These are phyloP conservation scores for Peromyscus nudipes DNA, from an alignment of 2,797 vertebrate genomes.

Conservation along the genomic window DNA sequence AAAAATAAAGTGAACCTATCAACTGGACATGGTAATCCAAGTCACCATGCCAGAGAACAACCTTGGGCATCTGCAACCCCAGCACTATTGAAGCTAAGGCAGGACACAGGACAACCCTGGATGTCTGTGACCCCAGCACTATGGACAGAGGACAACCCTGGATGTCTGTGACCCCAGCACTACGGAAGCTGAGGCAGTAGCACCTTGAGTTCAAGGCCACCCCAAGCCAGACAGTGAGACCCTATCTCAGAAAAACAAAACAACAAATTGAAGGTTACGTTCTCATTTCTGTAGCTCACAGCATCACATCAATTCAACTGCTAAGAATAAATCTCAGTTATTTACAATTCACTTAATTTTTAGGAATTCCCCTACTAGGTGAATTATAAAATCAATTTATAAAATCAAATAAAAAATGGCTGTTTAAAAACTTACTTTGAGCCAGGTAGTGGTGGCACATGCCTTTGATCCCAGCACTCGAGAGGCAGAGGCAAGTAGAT, in stretches of 20 bases:
- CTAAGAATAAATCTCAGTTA: slow-evolving; percentile 43
- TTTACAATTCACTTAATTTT: slow-evolving; percentile 30
- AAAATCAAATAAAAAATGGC: slow-evolving; percentile 6
- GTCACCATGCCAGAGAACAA: background rate
- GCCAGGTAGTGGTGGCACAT: background rate
- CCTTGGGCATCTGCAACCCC: background rate
- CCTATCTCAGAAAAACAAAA: background rate
- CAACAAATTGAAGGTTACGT: background rate
- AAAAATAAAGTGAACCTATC: background rate
- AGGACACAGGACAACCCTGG: too few relatives aligned
- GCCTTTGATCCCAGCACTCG: background rate
- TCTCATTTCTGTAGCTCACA: background rate
- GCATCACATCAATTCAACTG: background rate
- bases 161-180: background rate
- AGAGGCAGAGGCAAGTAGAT: background rate
- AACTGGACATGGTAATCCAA: background rate
- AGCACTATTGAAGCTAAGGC: too few relatives aligned
- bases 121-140: too few relatives aligned
- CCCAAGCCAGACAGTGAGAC: background rate
- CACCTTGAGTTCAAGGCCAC: background rate
- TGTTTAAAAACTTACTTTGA: slow-evolving; percentile 15
- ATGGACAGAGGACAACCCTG: background rate
- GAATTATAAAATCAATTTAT: slow-evolving; percentile 16
- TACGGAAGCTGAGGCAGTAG: background rate
- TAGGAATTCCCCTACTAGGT: background rate